Evolutionary conservation across 2,797 vertebrate species (phyloP).

Genomic region (Enteromius treurensis): DNA sequence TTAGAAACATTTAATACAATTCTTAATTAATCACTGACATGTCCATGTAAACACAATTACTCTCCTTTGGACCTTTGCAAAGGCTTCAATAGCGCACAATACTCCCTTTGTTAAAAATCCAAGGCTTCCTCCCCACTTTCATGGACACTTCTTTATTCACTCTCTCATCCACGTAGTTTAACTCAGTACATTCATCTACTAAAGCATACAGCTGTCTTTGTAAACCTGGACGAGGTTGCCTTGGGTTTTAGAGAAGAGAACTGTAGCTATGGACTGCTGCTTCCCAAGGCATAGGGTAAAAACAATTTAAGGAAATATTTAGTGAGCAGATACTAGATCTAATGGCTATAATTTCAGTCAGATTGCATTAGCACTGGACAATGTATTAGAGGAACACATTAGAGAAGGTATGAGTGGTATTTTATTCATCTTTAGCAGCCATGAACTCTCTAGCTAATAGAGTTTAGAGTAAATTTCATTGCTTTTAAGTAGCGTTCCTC

Average conservation of each 20-base stretch:
- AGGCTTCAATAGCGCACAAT: not conserved
- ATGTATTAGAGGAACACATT: slow-evolving; percentile 18
- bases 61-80: not conserved
- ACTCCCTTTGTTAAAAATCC: not conserved
- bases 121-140: not conserved
- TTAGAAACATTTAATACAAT: not conserved
- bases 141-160: not conserved
- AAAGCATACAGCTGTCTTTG: not conserved
- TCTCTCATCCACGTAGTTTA: not conserved
- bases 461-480: slow-evolving; percentile 29
- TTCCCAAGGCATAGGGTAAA: not conserved
- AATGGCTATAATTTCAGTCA: slow-evolving; percentile 6
- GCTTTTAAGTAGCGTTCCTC: slow-evolving; percentile 14
- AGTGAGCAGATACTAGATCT: slow-evolving; percentile 6
- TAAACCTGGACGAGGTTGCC: not conserved
- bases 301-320: slow-evolving; percentile 18
- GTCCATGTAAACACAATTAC: not conserved
- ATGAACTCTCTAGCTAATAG: slow-evolving; percentile 18
- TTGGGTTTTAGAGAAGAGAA: slow-evolving; percentile 17
- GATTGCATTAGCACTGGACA: slow-evolving; percentile 23
- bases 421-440: slow-evolving; percentile 13
- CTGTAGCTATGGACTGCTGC: not conserved
- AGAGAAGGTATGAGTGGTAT: slow-evolving; percentile 12
- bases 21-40: not conserved
- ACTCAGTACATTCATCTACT: not conserved